Conservation (phyloP, 2,113 vertebrate genomes). For the Sminthopsis crassicaudata region DNA sequence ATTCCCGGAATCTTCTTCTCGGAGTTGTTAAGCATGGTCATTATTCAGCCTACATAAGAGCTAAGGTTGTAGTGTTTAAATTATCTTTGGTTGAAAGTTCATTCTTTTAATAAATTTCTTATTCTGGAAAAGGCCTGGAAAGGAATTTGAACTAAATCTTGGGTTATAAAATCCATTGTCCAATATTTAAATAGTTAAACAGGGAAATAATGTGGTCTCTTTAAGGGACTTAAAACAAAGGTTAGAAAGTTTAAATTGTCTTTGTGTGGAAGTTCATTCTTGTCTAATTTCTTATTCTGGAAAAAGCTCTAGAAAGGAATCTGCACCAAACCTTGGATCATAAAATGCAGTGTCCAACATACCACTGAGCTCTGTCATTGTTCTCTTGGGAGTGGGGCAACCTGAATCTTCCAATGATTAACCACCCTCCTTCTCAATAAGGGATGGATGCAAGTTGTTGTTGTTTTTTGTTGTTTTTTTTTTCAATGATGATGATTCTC, state of each 20-base stretch:
- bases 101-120: slow-evolving; percentile 6
- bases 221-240: too few species aligned
- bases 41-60: neutral
- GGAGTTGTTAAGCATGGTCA: neutral
- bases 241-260: too few species aligned
- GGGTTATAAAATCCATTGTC: too few species aligned
- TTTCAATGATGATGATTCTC: neutral
- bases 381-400: neutral
- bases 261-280: too few species aligned
- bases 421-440: neutral
- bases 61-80: neutral
- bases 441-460: fast-evolving
- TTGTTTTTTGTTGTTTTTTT: neutral
- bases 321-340: neutral
- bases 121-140: neutral
- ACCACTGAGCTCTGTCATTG: neutral
- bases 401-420: neutral
- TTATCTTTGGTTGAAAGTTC: neutral
- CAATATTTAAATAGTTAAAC: too few species aligned
- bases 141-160: neutral
- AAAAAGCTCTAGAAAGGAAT: too few species aligned
- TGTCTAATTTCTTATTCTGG: too few species aligned
- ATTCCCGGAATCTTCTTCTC: neutral
- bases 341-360: slow-evolving; percentile 13
- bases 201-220: too few species aligned